These are phyloP conservation scores for Halcyon leucocephala DNA, from an alignment of 2,797 vertebrate species.

Conservation along the genomic window DNA sequence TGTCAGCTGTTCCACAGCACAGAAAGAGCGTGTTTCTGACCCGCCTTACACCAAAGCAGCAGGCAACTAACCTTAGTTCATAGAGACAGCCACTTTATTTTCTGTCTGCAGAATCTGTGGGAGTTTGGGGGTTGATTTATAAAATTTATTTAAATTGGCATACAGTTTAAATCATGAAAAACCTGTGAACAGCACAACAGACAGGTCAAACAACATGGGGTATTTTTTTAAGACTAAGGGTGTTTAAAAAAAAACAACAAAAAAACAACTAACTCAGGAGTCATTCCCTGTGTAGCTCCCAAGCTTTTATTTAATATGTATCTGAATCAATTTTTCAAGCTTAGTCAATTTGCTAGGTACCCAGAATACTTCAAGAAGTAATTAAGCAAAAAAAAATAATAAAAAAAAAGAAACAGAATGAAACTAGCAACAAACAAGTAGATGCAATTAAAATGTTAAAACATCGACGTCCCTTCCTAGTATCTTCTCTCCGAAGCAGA, in stretches of 20 bases:
- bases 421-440: background rate
- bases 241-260: background rate
- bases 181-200: background rate
- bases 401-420: background rate
- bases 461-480: background rate
- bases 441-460: background rate
- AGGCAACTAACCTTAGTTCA: background rate
- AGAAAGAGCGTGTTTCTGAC: background rate
- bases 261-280: background rate
- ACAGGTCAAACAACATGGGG: background rate
- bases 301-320: background rate
- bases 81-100: background rate
- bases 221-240: background rate
- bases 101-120: background rate
- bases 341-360: background rate
- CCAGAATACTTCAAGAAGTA: background rate
- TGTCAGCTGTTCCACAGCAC: background rate
- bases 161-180: background rate
- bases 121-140: background rate
- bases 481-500: background rate
- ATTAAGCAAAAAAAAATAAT: background rate
- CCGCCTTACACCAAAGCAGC: background rate
- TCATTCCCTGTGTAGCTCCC: background rate
- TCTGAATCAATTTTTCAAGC: background rate
- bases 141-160: background rate